Evolutionary conservation across 2,888 invertebrate genomes (phyloP).

Genomic region (Emmelina monodactyla): DNA sequence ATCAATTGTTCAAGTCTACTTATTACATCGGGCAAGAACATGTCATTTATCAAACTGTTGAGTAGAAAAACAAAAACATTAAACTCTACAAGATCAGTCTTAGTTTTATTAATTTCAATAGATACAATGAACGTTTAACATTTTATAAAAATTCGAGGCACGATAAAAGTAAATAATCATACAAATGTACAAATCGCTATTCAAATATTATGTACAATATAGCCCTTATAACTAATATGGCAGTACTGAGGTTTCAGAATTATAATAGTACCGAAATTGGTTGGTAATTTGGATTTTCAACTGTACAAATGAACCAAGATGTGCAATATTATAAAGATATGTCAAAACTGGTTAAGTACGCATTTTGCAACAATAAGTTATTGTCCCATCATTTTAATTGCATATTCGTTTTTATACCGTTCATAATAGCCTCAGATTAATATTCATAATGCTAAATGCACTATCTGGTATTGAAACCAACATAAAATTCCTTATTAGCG

Average conservation of each 20-base stretch:
- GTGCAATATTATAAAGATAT: not conserved
- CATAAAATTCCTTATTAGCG: too few relatives aligned
- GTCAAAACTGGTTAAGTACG: too few relatives aligned
- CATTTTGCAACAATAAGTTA: too few relatives aligned
- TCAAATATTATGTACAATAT: slow-evolving; percentile 39
- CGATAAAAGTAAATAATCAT: slow-evolving; percentile 53
- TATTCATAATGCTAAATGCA: not conserved
- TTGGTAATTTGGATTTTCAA: slow-evolving; percentile 15
- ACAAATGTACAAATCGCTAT: slow-evolving; percentile 23
- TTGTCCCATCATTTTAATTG: too few relatives aligned
- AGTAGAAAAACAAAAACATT: too few relatives aligned
- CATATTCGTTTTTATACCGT: too few relatives aligned
- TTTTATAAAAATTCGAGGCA: slow-evolving; percentile 58
- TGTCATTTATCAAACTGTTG: too few relatives aligned
- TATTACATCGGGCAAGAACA: too few relatives aligned
- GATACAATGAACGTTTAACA: slow-evolving; percentile 30
- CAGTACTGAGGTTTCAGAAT: slow-evolving; percentile 54
- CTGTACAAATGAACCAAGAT: slow-evolving; percentile 1
- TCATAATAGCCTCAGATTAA: not conserved
- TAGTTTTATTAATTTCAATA: slow-evolving; percentile 1
- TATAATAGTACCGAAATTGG: slow-evolving; percentile 20
- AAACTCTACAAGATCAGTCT: too few relatives aligned
- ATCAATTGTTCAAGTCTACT: too few relatives aligned
- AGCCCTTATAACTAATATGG: slow-evolving; percentile 50
- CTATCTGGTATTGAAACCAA: not conserved